These are phyloP conservation scores for Andinoacara biseriatus DNA, from an alignment of 2,113 vertebrate species.

Conservation along the genomic window DNA sequence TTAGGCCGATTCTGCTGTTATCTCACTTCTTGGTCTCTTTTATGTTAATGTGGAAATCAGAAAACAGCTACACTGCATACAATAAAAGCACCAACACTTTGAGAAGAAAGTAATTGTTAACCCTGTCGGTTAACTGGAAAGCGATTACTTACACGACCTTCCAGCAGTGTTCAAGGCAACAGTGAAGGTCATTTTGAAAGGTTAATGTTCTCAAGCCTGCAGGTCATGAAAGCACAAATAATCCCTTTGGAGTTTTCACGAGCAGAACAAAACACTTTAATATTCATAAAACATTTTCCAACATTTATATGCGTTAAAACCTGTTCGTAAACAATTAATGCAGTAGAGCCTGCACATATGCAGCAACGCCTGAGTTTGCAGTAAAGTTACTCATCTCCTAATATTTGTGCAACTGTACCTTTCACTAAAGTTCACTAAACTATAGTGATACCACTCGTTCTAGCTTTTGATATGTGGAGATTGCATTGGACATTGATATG, in stretches of 20 bases:
- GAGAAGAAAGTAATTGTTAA: constrained; percentile 6
- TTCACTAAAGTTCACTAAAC: constrained; percentile 6
- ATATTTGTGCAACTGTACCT: constrained; percentile 4
- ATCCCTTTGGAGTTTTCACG: neutral
- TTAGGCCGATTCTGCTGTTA: neutral
- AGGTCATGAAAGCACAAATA: neutral
- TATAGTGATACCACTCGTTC: neutral
- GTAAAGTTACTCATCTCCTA: constrained; percentile 1
- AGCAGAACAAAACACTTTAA: neutral
- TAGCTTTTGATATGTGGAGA: neutral
- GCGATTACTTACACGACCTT: neutral
- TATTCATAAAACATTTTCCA: neutral
- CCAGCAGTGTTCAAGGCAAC: neutral
- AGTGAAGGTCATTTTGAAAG: constrained; percentile 6
- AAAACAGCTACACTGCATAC: neutral
- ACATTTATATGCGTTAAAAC: neutral
- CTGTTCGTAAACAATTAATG: neutral
- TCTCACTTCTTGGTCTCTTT: neutral
- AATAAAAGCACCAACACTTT: neutral
- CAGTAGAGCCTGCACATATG: neutral
- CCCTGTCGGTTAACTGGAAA: constrained; percentile 1
- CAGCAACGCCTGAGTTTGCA: neutral
- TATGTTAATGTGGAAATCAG: constrained; percentile 9
- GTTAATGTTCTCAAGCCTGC: constrained; percentile 9
- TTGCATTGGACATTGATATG: neutral